Conservation (phyloP, 2,113 vertebrate species). For the Aspidoscelis tigris region DNA sequence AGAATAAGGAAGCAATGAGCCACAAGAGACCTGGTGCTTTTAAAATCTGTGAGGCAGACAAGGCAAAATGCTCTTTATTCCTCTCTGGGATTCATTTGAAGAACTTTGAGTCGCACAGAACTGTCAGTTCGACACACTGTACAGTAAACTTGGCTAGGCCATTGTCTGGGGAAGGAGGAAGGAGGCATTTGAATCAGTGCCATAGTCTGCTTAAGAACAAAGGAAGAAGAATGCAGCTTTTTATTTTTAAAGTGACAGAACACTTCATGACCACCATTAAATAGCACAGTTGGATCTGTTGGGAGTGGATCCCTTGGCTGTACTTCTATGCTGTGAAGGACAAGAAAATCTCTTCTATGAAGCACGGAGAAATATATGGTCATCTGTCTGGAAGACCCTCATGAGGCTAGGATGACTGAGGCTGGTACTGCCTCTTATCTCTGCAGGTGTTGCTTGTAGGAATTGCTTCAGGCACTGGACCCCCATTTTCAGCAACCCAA, state of each 20-base stretch:
- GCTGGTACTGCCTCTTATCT: no score
- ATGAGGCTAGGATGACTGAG: no score
- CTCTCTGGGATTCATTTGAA: constrained; percentile 62
- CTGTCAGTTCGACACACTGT: constrained; percentile 63
- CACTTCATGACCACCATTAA: constrained; percentile 1
- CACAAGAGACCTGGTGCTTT: constrained; percentile 43
- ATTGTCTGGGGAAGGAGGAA: constrained; percentile 58
- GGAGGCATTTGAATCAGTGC: constrained; percentile 64
- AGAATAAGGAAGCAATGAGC: constrained; percentile 38
- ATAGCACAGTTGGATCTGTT: neutral
- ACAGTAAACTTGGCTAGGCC: constrained; percentile 54
- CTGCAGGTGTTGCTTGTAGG: no score
- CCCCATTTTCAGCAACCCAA: no score
- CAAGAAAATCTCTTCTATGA: constrained; percentile 37
- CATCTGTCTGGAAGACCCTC: constrained; percentile 9
- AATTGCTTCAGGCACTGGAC: no score
- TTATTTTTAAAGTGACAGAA: constrained; percentile 34
- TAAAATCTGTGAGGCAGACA: constrained; percentile 60
- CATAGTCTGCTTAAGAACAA: constrained; percentile 57
- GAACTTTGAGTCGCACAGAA: constrained; percentile 46
- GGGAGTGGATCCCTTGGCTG: constrained; percentile 36
- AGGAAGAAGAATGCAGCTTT: constrained; percentile 47
- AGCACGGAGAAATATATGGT: constrained; percentile 3
- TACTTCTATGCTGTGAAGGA: constrained; percentile 15
- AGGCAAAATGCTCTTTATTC: constrained; percentile 51